Conservation (phyloP, 2,888 invertebrate species). For the Andrena minutula region DNA sequence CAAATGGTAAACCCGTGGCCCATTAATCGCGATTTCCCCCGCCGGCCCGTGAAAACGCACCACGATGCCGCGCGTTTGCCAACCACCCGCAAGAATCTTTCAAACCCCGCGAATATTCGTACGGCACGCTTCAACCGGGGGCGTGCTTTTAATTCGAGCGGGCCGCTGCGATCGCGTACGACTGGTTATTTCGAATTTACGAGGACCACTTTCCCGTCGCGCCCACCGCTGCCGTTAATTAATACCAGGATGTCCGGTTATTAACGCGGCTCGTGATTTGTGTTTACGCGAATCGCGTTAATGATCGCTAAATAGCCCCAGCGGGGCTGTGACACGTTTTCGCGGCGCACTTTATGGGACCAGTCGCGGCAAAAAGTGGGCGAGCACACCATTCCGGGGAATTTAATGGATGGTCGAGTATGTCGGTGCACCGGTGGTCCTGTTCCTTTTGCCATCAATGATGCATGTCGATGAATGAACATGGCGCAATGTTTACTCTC, state of each 20-base stretch:
- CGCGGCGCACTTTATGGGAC: slow-evolving; percentile 15
- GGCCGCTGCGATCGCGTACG: not conserved
- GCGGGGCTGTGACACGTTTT: slow-evolving; percentile 1
- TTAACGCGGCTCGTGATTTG: slow-evolving; percentile 52
- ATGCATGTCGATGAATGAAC: too few species aligned
- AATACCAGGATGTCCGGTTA: slow-evolving; percentile 47
- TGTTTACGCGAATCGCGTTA: slow-evolving; percentile 54
- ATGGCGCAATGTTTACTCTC: too few species aligned
- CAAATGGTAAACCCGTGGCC: slow-evolving; percentile 36
- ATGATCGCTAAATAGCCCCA: slow-evolving; percentile 41
- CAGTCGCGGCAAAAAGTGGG: not conserved
- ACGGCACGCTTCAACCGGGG: not conserved
- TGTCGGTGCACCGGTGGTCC: not conserved
- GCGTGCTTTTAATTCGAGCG: slow-evolving; percentile 20
- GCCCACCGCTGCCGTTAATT: slow-evolving; percentile 32
- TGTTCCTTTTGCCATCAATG: not conserved
- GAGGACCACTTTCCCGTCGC: slow-evolving; percentile 14
- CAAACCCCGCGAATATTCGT: too few species aligned
- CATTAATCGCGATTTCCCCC: slow-evolving; percentile 50
- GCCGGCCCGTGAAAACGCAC: slow-evolving; percentile 35
- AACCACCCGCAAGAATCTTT: slow-evolving; percentile 37
- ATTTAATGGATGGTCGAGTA: not conserved
- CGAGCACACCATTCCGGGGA: not conserved
- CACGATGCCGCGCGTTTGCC: too few species aligned
- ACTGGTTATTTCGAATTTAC: slow-evolving; percentile 47